phyloP scores from a whole-genome alignment of 2,888 invertebrate genomes.

The Acleris sparsana region DNA sequence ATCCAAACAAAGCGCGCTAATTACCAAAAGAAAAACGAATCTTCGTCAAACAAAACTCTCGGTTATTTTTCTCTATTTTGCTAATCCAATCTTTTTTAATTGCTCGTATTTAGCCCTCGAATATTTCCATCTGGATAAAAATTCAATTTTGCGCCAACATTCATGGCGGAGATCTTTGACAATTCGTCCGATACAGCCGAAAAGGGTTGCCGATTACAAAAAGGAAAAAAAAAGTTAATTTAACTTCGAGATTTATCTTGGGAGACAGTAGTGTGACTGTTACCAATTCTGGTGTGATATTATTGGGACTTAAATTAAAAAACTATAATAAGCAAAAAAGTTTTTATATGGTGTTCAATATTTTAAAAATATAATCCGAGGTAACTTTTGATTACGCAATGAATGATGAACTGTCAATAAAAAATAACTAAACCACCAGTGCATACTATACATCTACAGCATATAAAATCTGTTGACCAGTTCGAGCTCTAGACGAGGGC shows the following conservation, averaged over 20 bases:
- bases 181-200: slow-evolving; percentile 71
- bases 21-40: slow-evolving; percentile 18
- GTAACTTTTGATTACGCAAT: too few species aligned
- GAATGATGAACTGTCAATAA: too few species aligned
- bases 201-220: slow-evolving; percentile 76
- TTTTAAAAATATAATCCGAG: too few species aligned
- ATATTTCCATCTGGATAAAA: slow-evolving; percentile 78
- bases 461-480: too few species aligned
- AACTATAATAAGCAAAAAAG: too few species aligned
- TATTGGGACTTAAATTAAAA: neutral
- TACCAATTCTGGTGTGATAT: slow-evolving; percentile 45
- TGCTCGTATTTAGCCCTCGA: slow-evolving; percentile 38
- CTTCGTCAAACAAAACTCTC: slow-evolving; percentile 15
- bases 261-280: slow-evolving; percentile 45
- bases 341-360: too few species aligned
- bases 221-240: slow-evolving; percentile 75
- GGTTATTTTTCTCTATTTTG: slow-evolving; percentile 27
- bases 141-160: slow-evolving; percentile 76
- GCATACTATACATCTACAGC: too few species aligned
- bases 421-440: too few species aligned
- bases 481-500: too few species aligned
- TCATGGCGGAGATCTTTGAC: slow-evolving; percentile 71
- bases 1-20: slow-evolving; percentile 21
- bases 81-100: slow-evolving; percentile 42
- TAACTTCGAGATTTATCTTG: slow-evolving; percentile 64